Evolutionary conservation across 2,797 vertebrate genomes (phyloP).

Genomic region (Pteropus rufus): DNA sequence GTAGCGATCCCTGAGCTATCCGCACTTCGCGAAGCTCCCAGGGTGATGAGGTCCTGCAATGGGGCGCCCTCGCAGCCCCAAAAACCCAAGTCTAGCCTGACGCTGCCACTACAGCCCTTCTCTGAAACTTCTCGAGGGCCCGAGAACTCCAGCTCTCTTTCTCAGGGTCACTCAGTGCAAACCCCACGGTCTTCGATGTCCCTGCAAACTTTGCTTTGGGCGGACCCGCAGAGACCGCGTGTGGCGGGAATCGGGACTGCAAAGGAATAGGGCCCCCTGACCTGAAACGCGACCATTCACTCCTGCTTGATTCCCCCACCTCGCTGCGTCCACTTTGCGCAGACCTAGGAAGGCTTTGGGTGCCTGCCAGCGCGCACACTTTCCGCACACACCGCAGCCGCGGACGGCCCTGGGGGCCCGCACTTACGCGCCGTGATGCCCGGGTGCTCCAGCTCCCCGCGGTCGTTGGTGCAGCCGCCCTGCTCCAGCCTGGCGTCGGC

Average conservation of each 20-base stretch:
- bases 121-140: background rate
- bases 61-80: background rate
- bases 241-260: background rate
- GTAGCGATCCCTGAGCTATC: background rate
- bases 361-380: background rate
- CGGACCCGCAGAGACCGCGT: background rate
- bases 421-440: slow-evolving; percentile 92
- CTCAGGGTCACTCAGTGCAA: background rate
- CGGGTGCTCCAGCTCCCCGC: slow-evolving; percentile 87
- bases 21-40: background rate
- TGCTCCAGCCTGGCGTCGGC: slow-evolving; percentile 93
- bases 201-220: background rate
- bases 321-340: background rate
- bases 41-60: background rate
- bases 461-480: slow-evolving; percentile 93
- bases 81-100: background rate
- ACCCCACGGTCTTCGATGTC: background rate
- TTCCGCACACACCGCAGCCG: background rate
- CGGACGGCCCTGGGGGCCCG: background rate
- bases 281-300: background rate
- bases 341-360: background rate
- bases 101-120: background rate
- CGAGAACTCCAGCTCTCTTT: background rate
- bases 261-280: background rate
- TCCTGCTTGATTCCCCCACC: background rate